Percentiles rank a stretch among this genome's conserved stretches.
Evolutionary conservation across 2,797 vertebrate genomes (phyloP).

Genomic region (Leuciscus waleckii): DNA sequence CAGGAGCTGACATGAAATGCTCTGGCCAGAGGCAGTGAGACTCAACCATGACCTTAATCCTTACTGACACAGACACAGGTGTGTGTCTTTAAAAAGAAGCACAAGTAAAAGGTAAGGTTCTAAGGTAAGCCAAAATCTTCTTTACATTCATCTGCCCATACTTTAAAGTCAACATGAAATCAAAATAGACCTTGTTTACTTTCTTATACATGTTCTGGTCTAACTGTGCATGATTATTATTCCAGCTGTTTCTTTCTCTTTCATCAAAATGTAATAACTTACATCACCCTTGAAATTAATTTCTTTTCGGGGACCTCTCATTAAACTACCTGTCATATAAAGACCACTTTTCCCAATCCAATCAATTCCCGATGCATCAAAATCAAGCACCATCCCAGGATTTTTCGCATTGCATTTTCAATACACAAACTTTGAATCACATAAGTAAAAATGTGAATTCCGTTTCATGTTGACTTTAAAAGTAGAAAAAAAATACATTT

Average conservation of each 20-base stretch:
- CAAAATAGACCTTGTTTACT: neutral
- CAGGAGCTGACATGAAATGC: conserved; percentile 23
- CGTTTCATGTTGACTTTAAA: conserved; percentile 26
- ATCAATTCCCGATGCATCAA: neutral
- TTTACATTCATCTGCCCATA: neutral
- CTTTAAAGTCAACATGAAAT: conserved; percentile 41
- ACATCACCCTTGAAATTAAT: neutral
- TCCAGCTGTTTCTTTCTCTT: neutral
- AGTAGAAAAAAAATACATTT: conserved; percentile 1
- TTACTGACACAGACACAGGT: conserved; percentile 41
- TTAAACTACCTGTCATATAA: conserved; percentile 9
- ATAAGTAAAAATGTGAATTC: neutral
- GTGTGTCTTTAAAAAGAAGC: conserved; percentile 13
- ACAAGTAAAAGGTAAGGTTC: conserved; percentile 12
- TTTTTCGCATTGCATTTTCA: neutral
- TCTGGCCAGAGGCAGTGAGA: conserved; percentile 25
- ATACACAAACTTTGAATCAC: neutral
- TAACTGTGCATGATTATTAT: neutral
- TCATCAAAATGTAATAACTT: conserved; percentile 15
- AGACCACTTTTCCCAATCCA: neutral
- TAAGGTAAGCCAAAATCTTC: conserved; percentile 1
- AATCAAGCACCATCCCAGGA: neutral
- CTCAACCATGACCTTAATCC: conserved; percentile 45
- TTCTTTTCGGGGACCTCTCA: neutral
- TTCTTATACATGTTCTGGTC: neutral